Conservation (phyloP, 2,797 vertebrate species). For the Tangara arthus region DNA sequence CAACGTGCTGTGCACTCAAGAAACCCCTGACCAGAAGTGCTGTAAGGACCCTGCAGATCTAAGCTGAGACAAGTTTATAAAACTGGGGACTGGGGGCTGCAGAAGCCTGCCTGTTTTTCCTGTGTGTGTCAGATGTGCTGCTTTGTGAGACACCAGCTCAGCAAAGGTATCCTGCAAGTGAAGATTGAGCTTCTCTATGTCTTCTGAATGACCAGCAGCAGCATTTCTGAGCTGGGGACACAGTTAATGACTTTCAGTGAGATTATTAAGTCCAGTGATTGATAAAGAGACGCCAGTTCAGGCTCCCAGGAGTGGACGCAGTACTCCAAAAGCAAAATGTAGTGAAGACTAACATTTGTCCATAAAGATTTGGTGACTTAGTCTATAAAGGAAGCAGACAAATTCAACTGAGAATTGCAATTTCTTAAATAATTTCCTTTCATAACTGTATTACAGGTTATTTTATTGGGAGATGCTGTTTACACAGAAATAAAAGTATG, state of each 20-base stretch:
- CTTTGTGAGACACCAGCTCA: not conserved
- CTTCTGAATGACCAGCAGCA: not conserved
- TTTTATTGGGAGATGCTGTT: conserved; percentile 10
- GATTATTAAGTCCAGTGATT: not conserved
- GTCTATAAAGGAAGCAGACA: not conserved
- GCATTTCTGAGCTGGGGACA: not conserved
- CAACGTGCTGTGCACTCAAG: not conserved
- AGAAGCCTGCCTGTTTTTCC: not conserved
- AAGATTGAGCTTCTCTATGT: not conserved
- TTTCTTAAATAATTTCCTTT: conserved; percentile 23
- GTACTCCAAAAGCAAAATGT: not conserved
- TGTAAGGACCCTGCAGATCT: not conserved
- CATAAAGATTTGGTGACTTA: not conserved
- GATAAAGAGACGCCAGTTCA: not conserved
- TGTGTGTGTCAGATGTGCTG: not conserved
- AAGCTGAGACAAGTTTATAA: not conserved
- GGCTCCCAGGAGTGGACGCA: not conserved
- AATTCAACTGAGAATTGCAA: not conserved
- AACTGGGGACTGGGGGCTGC: not conserved
- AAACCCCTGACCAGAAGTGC: not conserved
- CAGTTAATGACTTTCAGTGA: not conserved
- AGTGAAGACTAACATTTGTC: not conserved
- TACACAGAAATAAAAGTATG: conserved; percentile 11
- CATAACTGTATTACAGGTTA: not conserved
- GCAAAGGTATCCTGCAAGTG: not conserved